Conservation (phyloP, 2,888 invertebrate genomes). For the Brachynemurus nebulosus region DNA sequence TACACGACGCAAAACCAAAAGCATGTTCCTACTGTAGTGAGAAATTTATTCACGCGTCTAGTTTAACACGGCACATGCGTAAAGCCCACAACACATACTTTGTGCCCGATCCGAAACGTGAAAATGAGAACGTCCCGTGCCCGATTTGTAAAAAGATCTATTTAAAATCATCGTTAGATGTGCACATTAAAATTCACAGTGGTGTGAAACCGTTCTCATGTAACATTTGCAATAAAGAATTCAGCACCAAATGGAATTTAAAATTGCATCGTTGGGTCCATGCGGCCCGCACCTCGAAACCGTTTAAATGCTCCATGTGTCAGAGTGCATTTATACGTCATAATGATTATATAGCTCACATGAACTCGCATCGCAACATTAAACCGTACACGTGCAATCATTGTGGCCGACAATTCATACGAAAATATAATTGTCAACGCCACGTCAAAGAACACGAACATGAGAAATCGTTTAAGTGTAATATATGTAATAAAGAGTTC, state of each 20-base stretch:
- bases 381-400: slow-evolving; percentile 80
- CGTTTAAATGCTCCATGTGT: slow-evolving; percentile 71
- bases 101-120: slow-evolving; percentile 44
- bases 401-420: slow-evolving; percentile 77
- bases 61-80: slow-evolving; percentile 70
- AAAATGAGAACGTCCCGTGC: slow-evolving; percentile 56
- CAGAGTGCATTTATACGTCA: slow-evolving; percentile 74
- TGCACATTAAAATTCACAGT: slow-evolving; percentile 66
- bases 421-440: slow-evolving; percentile 76
- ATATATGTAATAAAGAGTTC: slow-evolving; percentile 69
- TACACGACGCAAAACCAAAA: slow-evolving; percentile 69
- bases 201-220: slow-evolving; percentile 66
- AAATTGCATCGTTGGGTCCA: slow-evolving; percentile 84
- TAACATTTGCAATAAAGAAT: slow-evolving; percentile 69
- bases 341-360: slow-evolving; percentile 67
- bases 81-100: slow-evolving; percentile 66
- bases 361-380: slow-evolving; percentile 73
- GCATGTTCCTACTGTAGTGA: slow-evolving; percentile 75
- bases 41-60: slow-evolving; percentile 72
- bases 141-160: slow-evolving; percentile 67
- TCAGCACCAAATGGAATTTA: slow-evolving; percentile 82
- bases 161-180: slow-evolving; percentile 62
- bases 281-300: slow-evolving; percentile 67
- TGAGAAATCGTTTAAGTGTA: slow-evolving; percentile 63
- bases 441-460: slow-evolving; percentile 76